phyloP scores from a whole-genome alignment of 2,888 invertebrate genomes.

The Synergus itoensis region DNA sequence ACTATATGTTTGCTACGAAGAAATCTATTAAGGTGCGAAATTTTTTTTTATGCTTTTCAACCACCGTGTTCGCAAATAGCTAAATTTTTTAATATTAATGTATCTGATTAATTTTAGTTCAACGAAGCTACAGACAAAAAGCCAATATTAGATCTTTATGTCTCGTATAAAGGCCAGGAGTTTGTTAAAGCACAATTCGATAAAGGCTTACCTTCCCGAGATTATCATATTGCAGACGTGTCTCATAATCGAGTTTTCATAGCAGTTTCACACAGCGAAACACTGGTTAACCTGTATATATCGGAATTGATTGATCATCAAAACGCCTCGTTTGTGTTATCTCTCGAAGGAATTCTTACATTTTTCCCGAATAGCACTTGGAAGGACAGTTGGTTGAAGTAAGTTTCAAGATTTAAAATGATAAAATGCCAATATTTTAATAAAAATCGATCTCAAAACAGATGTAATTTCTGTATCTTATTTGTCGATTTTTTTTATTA shows the following conservation, averaged over 20 bases:
- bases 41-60: conserved; percentile 32
- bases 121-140: conserved; percentile 6
- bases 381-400: conserved; percentile 91
- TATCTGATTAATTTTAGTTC: background rate
- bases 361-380: conserved; percentile 91
- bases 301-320: conserved; percentile 85
- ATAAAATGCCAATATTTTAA: conserved; percentile 24
- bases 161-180: conserved; percentile 86
- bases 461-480: background rate
- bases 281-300: conserved; percentile 88
- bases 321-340: conserved; percentile 85
- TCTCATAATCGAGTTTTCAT: conserved; percentile 89
- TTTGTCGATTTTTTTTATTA: conserved; percentile 2
- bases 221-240: conserved; percentile 92
- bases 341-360: conserved; percentile 89
- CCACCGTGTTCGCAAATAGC: background rate
- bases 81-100: background rate
- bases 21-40: conserved; percentile 67
- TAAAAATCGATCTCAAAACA: background rate
- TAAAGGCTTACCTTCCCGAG: conserved; percentile 83
- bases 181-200: conserved; percentile 87
- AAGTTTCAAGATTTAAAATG: conserved; percentile 74
- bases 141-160: conserved; percentile 82
- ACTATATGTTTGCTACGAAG: conserved; percentile 91
- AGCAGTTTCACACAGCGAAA: conserved; percentile 88